These are phyloP conservation scores for Hypanus sabinus DNA, from an alignment of 2,113 vertebrate genomes.

Conservation along the genomic window DNA sequence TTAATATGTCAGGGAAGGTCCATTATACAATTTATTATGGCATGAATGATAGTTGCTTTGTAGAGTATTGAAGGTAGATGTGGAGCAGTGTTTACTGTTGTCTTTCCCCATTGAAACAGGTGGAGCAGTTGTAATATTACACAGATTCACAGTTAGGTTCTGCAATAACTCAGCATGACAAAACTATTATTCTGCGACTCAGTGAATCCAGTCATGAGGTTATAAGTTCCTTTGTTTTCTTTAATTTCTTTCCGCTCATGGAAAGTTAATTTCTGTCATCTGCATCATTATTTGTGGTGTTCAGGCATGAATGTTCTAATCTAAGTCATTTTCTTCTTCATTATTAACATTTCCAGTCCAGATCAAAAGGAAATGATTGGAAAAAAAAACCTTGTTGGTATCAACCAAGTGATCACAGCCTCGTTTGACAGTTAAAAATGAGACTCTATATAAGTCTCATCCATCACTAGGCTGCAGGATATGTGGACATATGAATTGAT, in stretches of 20 bases:
- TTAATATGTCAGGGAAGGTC: not conserved
- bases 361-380: not conserved
- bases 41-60: not conserved
- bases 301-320: constrained; percentile 16
- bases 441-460: constrained; percentile 26
- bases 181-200: not conserved
- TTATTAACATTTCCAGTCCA: constrained; percentile 13
- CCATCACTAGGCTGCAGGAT: not conserved
- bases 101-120: not conserved
- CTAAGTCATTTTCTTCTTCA: not conserved
- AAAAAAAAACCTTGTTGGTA: constrained; percentile 6
- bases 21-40: not conserved
- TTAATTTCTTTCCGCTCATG: not conserved
- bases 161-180: not conserved
- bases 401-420: constrained; percentile 17
- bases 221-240: constrained; percentile 24
- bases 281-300: constrained; percentile 26
- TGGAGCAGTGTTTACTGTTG: not conserved
- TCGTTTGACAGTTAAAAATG: constrained; percentile 18
- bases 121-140: not conserved
- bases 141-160: not conserved
- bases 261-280: constrained; percentile 19
- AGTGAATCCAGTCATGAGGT: constrained; percentile 22
- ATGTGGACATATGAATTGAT: constrained; percentile 12
- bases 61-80: not conserved